phyloP scores from a whole-genome alignment of 2,888 invertebrate genomes.

The Eudemis profundana region DNA sequence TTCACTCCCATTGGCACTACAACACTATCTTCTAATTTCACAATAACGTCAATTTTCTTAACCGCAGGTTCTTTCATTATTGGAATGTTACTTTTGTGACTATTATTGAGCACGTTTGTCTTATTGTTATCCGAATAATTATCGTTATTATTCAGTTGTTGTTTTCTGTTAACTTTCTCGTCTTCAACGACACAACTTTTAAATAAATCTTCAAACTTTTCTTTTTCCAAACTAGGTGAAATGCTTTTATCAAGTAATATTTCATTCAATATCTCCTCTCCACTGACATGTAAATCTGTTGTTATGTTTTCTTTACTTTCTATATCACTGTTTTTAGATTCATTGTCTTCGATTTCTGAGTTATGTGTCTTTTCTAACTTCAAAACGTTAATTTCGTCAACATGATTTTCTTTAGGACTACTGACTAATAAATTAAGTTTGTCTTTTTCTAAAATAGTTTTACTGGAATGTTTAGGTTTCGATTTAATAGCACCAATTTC shows the following conservation, averaged over 20 bases:
- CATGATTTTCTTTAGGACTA: constrained; percentile 72
- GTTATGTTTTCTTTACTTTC: constrained; percentile 54
- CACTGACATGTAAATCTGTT: constrained; percentile 61
- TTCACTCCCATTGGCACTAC: constrained; percentile 76
- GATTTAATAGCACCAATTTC: constrained; percentile 83
- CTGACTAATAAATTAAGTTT: constrained; percentile 75
- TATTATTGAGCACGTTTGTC: constrained; percentile 63
- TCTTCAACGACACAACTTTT: constrained; percentile 69
- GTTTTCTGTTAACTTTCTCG: constrained; percentile 55
- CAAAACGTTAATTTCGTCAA: constrained; percentile 66
- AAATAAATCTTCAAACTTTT: constrained; percentile 75
- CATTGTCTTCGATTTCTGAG: constrained; percentile 60
- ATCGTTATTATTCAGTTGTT: constrained; percentile 60
- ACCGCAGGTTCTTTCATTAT: constrained; percentile 60
- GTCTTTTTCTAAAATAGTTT: constrained; percentile 81
- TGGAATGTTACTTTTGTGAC: constrained; percentile 70
- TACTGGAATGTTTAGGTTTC: constrained; percentile 83
- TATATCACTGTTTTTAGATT: constrained; percentile 48
- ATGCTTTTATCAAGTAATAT: constrained; percentile 66
- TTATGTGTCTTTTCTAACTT: constrained; percentile 61
- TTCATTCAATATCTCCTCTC: constrained; percentile 74
- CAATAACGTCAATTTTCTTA: constrained; percentile 59
- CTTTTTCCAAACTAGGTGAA: constrained; percentile 66
- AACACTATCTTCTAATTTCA: constrained; percentile 67
- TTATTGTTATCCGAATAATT: constrained; percentile 48